Percentiles rank a stretch among this genome's conserved stretches.
Conservation (phyloP, 2,113 vertebrate species). For the Elanus axillaris region DNA sequence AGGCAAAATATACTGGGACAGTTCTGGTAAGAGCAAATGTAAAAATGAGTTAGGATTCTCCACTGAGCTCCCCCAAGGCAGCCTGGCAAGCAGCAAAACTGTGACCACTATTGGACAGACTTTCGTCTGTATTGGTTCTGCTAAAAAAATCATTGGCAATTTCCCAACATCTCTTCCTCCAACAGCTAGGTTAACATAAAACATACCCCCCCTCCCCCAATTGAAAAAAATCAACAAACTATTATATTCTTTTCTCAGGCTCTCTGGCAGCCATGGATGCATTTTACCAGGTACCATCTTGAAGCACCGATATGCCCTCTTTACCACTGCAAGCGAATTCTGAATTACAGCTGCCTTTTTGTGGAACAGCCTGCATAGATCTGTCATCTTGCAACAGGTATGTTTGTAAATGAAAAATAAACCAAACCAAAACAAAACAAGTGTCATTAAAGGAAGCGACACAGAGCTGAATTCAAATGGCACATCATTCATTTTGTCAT, state of each 20-base stretch:
- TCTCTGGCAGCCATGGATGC: background rate
- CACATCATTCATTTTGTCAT: background rate
- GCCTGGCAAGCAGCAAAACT: background rate
- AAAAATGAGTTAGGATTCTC: background rate
- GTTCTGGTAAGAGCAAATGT: background rate
- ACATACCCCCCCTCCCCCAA: rapidly evolving
- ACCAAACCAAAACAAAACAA: background rate
- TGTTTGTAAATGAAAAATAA: background rate
- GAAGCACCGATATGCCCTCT: background rate
- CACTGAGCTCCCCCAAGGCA: background rate
- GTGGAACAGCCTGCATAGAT: background rate
- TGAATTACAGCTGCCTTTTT: background rate
- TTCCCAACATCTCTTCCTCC: background rate
- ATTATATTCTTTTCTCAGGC: background rate
- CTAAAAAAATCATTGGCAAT: rapidly evolving
- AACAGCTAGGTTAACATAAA: background rate
- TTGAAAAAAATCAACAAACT: background rate
- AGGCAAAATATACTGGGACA: background rate
- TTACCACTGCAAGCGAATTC: background rate
- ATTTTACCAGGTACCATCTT: background rate
- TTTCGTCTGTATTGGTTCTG: background rate
- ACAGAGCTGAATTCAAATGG: background rate
- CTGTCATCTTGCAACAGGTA: background rate
- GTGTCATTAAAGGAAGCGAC: background rate
- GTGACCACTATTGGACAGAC: background rate